Evolutionary conservation across 2,797 vertebrate genomes (phyloP).

Genomic region (Hypotaenidia okinawae): DNA sequence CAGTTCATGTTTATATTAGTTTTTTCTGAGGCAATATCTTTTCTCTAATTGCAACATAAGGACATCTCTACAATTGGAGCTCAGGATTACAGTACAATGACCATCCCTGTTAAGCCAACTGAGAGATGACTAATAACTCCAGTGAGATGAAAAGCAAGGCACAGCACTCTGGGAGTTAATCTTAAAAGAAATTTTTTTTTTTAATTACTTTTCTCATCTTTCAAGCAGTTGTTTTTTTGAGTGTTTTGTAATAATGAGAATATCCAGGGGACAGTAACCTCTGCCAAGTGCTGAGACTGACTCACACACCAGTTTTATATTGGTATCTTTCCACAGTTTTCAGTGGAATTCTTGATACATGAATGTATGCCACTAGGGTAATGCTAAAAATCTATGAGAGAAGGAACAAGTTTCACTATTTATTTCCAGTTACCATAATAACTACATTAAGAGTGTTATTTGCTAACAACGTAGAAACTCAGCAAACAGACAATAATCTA

Average conservation of each 20-base stretch:
- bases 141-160: slow-evolving; percentile 33
- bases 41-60: slow-evolving; percentile 59
- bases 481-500: slow-evolving; percentile 2
- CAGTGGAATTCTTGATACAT: neutral
- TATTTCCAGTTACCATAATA: neutral
- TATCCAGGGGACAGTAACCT: neutral
- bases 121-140: neutral
- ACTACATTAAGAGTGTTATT: neutral
- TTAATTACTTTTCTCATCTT: slow-evolving; percentile 4
- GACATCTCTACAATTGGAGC: neutral
- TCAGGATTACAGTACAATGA: slow-evolving; percentile 37
- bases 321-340: slow-evolving; percentile 9
- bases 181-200: neutral
- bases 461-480: neutral
- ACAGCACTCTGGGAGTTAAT: neutral
- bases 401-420: neutral
- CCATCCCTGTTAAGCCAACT: slow-evolving; percentile 24
- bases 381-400: neutral
- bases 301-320: neutral
- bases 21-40: slow-evolving; percentile 66
- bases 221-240: neutral
- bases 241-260: slow-evolving; percentile 28
- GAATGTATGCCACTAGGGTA: neutral
- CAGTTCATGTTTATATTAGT: slow-evolving; percentile 51
- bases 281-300: slow-evolving; percentile 5